phyloP scores from a whole-genome alignment of 2,888 invertebrate genomes.

The Cephus rjabovi region DNA sequence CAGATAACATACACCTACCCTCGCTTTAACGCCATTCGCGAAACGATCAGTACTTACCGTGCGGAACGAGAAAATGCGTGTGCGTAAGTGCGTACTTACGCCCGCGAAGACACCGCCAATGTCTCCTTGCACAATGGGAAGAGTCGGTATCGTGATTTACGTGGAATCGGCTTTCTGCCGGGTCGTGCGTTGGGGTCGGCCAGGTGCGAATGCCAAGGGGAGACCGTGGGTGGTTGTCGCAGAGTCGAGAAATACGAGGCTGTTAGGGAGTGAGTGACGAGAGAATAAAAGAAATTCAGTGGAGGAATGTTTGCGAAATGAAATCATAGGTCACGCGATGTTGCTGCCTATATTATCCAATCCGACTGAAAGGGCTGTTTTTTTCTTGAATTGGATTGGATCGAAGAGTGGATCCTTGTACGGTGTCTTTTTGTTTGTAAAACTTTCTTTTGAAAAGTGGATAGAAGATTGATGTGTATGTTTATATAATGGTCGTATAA shows the following conservation, averaged over 20 bases:
- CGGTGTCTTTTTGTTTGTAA: background rate
- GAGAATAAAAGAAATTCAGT: slow-evolving; percentile 33
- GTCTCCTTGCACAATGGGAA: background rate
- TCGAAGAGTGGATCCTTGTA: background rate
- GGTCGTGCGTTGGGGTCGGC: background rate
- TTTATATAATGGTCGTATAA: background rate
- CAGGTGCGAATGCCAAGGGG: background rate
- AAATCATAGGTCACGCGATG: slow-evolving; percentile 46
- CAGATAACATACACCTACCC: background rate
- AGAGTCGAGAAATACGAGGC: slow-evolving; percentile 40
- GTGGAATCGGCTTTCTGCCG: background rate
- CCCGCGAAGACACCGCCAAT: background rate
- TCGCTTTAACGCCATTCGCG: background rate
- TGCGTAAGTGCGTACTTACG: background rate
- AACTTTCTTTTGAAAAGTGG: background rate
- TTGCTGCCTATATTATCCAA: background rate
- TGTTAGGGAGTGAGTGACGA: slow-evolving; percentile 34
- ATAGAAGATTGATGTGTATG: background rate
- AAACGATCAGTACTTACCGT: background rate
- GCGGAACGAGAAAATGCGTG: background rate
- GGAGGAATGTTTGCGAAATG: slow-evolving; percentile 32
- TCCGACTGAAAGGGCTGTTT: background rate
- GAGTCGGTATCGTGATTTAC: background rate
- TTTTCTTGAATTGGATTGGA: background rate
- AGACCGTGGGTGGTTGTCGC: slow-evolving; percentile 19